Evolutionary conservation across 2,888 invertebrate genomes (phyloP).

Genomic region (Eupithecia exiguata): DNA sequence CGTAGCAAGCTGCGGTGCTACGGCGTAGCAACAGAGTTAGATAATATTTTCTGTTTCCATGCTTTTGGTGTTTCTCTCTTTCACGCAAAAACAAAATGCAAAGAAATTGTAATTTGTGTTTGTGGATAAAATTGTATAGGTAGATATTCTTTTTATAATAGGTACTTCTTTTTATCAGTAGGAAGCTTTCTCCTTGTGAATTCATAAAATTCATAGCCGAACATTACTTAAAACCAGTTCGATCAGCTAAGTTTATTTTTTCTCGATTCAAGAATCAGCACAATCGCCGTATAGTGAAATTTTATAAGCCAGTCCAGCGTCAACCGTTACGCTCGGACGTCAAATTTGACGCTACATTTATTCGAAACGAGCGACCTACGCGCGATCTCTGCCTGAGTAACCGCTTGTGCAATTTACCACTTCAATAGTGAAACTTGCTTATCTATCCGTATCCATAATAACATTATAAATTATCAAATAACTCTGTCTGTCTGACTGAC

Average conservation of each 20-base stretch:
- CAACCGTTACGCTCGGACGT: constrained; percentile 24
- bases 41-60: background rate
- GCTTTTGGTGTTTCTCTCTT: too few relatives aligned
- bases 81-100: too few relatives aligned
- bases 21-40: background rate
- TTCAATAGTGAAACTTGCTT: background rate
- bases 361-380: constrained; percentile 32
- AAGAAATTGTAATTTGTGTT: too few relatives aligned
- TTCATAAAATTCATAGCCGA: background rate
- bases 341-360: constrained; percentile 29
- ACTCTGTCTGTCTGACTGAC: too few relatives aligned
- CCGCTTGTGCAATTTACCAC: background rate
- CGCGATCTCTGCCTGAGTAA: constrained; percentile 25
- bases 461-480: too few relatives aligned
- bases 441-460: too few relatives aligned
- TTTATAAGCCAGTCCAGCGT: constrained; percentile 3
- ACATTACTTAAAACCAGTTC: background rate
- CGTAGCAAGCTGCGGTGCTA: background rate
- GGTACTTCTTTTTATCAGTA: too few relatives aligned
- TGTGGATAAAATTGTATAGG: too few relatives aligned
- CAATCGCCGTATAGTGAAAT: background rate
- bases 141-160: too few relatives aligned
- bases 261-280: background rate
- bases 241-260: too few relatives aligned
- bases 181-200: too few relatives aligned